phyloP scores from a whole-genome alignment of 2,888 invertebrate species.

The Glyphotaelius pellucidus region DNA sequence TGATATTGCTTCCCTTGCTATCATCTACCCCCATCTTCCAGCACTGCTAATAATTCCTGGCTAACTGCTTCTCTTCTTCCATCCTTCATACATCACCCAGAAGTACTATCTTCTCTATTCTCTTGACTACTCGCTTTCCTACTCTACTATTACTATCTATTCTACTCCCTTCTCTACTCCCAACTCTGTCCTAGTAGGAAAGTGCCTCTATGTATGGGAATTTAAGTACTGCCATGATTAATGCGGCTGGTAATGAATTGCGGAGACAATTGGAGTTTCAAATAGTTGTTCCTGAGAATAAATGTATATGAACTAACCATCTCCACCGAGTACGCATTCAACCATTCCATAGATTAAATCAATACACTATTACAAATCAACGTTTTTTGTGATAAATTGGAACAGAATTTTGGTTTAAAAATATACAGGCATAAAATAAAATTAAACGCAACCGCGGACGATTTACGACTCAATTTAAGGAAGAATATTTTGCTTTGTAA shows the following conservation, averaged over 20 bases:
- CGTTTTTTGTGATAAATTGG: not conserved
- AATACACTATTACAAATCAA: not conserved
- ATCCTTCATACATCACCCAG: conserved; percentile 30
- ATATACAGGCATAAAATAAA: not conserved
- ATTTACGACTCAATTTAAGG: no score
- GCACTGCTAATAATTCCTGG: conserved; percentile 6
- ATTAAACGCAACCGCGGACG: not conserved
- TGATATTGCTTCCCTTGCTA: conserved; percentile 33
- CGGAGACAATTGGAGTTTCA: conserved; percentile 41
- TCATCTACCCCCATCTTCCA: conserved; percentile 31
- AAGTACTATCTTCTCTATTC: conserved; percentile 12
- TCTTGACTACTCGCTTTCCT: not conserved
- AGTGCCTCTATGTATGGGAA: conserved; percentile 39
- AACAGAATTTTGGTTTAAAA: not conserved
- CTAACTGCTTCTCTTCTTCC: conserved; percentile 41
- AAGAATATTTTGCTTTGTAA: no score
- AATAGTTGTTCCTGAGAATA: conserved; percentile 21
- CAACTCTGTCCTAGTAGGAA: not conserved
- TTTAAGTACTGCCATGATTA: conserved; percentile 48
- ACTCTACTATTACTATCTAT: not conserved
- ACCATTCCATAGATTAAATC: not conserved
- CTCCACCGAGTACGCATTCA: not conserved
- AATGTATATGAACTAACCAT: not conserved
- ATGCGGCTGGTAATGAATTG: conserved; percentile 41
- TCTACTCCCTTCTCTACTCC: not conserved